Evolutionary conservation across 2,888 invertebrate genomes (phyloP), one percentile per base, ranked within the genome.

Genomic region (Andrena bucephala): DNA sequence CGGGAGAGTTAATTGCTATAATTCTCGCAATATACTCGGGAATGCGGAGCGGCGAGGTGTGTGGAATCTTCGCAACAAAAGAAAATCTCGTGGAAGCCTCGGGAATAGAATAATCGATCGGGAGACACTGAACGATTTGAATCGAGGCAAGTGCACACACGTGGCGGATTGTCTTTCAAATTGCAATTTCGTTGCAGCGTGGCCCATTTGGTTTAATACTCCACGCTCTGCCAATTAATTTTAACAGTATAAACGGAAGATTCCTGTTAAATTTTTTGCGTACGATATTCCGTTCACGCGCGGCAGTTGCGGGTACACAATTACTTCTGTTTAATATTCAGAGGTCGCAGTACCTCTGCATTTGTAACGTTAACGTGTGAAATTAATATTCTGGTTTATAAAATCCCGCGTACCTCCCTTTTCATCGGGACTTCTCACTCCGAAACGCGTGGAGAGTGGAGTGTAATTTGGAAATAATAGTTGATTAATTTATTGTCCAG

Each of bases 1-100:
- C 24, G 54, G 24, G 57, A 13, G 24, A 57, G 24, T 57, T 57
- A 57, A 57, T 57, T 57, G 57, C 57, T 57, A 24, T 57, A 24
- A 57, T 24, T 57, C 24, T 24, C 57, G 24, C 13, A 27, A 10
- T 24, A 27, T 10, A 10, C 24, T 27, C 27, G 24, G 24, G 27
- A 27, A 27, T 57, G 3, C 20, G 54, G 31, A 13, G 31, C 48
- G 31, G 42, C 42, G 16, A 42, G 42, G 16, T 42, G 42, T 16
- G 42, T 4, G 42, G 13, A 42, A 42, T 42, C 42, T 42, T 42
- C 13, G 42, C 42, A 16, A 42, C 42, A 42, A 42, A 42, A 16
- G 42, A 42, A 42, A 42, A 42, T 42, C 42, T 42, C 16, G 42
- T 42, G 42, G 42, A 13, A 13, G 42, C 42, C 42, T 42, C 16